Percentiles rank a stretch among this genome's conserved stretches.
Conservation (phyloP, 2,797 vertebrate genomes). For the Myotis findleyi region DNA sequence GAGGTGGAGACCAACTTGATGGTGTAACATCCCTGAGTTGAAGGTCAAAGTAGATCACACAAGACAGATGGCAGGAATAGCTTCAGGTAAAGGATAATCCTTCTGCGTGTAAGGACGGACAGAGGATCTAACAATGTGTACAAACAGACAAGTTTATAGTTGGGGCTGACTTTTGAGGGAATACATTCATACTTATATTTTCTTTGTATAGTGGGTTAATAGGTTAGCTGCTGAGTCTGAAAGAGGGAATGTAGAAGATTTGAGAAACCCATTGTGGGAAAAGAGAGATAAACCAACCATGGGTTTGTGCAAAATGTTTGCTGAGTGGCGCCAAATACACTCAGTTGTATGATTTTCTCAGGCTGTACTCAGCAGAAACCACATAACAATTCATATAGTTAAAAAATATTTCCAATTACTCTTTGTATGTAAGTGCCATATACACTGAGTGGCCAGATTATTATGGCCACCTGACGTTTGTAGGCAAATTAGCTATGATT, state of each 20-base stretch:
- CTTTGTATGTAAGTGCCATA: conserved; percentile 20
- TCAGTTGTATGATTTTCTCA: neutral
- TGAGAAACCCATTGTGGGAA: neutral
- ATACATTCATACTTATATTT: neutral
- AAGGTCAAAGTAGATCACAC: neutral
- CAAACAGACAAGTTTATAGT: neutral
- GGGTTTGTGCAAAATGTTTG: neutral
- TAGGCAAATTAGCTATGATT: too few relatives aligned
- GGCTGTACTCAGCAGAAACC: neutral
- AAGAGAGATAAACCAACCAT: neutral
- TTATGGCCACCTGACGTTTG: too few relatives aligned
- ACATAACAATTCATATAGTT: neutral
- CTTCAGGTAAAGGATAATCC: neutral
- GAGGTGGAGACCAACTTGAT: neutral
- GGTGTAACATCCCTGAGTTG: neutral
- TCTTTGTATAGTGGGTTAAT: neutral
- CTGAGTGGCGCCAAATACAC: neutral
- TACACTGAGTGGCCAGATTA: neutral
- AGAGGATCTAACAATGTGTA: neutral
- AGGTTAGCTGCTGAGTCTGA: neutral
- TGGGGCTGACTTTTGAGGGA: neutral
- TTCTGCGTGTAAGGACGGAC: neutral
- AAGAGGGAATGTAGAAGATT: neutral
- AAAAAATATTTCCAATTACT: conserved; percentile 19
- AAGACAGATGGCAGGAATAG: neutral